These are phyloP conservation scores for Tetramorium alpestre DNA, from an alignment of 1,140 invertebrate genomes.

Conservation along the genomic window DNA sequence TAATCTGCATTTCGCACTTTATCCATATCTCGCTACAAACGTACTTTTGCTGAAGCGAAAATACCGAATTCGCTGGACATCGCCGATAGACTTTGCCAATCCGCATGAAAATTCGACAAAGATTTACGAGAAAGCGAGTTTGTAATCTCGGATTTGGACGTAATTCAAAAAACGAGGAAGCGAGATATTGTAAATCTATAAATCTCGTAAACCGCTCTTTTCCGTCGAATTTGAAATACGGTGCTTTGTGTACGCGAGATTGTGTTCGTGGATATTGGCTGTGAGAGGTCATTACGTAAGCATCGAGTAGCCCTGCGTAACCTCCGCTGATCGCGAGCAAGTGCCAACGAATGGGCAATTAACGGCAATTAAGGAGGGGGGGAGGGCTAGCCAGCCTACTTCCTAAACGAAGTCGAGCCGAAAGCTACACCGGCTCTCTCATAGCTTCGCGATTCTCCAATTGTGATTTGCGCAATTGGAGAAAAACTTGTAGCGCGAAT, in stretches of 20 bases:
- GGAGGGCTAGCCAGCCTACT: slow-evolving; percentile 80
- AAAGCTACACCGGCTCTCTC: slow-evolving; percentile 11
- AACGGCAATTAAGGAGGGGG: slow-evolving; percentile 77
- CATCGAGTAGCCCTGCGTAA: slow-evolving; percentile 72
- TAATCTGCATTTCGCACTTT: slow-evolving; percentile 5
- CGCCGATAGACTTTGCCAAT: neutral
- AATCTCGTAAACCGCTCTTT: neutral
- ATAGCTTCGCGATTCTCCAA: neutral
- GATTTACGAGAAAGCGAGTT: slow-evolving; percentile 27
- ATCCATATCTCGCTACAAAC: neutral
- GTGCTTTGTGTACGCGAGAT: neutral
- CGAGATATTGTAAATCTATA: neutral
- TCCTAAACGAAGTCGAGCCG: slow-evolving; percentile 71
- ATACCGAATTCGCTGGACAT: neutral
- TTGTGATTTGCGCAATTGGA: neutral
- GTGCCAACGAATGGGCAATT: slow-evolving; percentile 80
- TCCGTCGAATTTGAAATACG: neutral
- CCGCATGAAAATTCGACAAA: slow-evolving; percentile 25
- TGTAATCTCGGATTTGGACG: neutral
- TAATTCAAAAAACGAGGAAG: slow-evolving; percentile 21
- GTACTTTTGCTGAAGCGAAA: neutral
- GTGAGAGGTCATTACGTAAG: slow-evolving; percentile 72
- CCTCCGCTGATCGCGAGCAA: slow-evolving; percentile 75
- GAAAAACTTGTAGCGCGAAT: neutral
- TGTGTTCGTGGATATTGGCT: slow-evolving; percentile 22